A percentile compares a stretch with the other conserved stretches of the same genome.
Evolutionary conservation across 1,140 invertebrate genomes (phyloP).

Genomic region (Hermatobates lingyangjiaoensis): DNA sequence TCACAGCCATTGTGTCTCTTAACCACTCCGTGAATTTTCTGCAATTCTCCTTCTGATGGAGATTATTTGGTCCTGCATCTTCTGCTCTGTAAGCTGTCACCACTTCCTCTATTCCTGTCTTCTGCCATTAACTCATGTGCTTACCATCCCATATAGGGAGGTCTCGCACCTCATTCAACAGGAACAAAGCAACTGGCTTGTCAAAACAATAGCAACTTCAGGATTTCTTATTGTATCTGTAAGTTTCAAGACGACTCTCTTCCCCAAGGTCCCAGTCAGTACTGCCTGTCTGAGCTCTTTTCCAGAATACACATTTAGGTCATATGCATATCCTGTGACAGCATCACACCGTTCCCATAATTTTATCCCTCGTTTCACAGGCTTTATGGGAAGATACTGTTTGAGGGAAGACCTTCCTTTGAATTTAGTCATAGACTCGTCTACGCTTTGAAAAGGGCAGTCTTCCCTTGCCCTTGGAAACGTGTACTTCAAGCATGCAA

Average conservation of each 20-base stretch:
- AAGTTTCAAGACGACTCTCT: slow-evolving; percentile 17
- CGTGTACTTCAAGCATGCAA: slow-evolving; percentile 12
- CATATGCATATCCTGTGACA: slow-evolving; percentile 18
- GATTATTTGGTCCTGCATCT: too few species aligned
- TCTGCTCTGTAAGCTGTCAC: too few species aligned
- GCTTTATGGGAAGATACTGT: slow-evolving; percentile 21
- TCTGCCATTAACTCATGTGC: too few species aligned
- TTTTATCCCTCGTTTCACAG: slow-evolving; percentile 22
- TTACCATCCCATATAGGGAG: too few species aligned
- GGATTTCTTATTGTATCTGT: not conserved
- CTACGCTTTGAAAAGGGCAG: slow-evolving; percentile 8
- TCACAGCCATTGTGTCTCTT: too few species aligned
- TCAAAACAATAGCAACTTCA: too few species aligned
- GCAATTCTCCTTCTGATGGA: too few species aligned
- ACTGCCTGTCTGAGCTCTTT: slow-evolving; percentile 10
- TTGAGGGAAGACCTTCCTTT: slow-evolving; percentile 17
- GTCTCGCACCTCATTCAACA: too few species aligned
- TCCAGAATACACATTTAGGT: slow-evolving; percentile 18
- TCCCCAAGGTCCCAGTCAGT: slow-evolving; percentile 13
- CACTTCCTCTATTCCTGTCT: too few species aligned
- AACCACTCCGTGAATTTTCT: too few species aligned
- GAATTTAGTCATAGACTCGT: slow-evolving; percentile 19
- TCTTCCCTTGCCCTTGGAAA: slow-evolving; percentile 13
- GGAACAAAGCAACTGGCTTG: too few species aligned
- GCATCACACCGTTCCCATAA: slow-evolving; percentile 20